Evolutionary conservation across 2,113 vertebrate genomes (phyloP).

Genomic region (Anarrhichthys ocellatus): DNA sequence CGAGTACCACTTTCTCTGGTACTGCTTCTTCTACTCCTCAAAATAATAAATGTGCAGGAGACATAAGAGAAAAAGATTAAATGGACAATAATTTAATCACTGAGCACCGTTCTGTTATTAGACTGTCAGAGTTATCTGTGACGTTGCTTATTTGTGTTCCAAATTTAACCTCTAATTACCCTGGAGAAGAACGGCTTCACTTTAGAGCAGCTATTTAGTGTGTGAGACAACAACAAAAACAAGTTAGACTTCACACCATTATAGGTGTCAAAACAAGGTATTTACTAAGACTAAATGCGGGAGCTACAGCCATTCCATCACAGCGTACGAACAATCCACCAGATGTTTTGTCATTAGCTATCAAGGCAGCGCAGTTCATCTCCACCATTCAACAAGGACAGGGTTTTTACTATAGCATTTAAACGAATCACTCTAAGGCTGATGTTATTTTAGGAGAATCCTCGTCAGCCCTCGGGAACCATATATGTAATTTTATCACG

Average conservation of each 20-base stretch:
- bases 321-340: conserved; percentile 55
- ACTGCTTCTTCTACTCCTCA: background rate
- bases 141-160: conserved; percentile 7
- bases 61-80: background rate
- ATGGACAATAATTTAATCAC: background rate
- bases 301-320: conserved; percentile 54
- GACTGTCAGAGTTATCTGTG: conserved; percentile 3
- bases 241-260: conserved; percentile 37
- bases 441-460: conserved; percentile 57
- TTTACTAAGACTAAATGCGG: conserved; percentile 69
- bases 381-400: conserved; percentile 63
- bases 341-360: conserved; percentile 77
- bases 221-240: conserved; percentile 46
- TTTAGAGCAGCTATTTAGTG: conserved; percentile 40
- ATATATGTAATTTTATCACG: conserved; percentile 56
- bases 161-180: conserved; percentile 54
- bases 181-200: background rate
- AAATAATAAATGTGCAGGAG: background rate
- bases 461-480: conserved; percentile 55
- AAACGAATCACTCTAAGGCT: conserved; percentile 58
- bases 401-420: conserved; percentile 50
- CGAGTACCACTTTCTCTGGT: background rate
- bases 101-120: background rate
- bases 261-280: conserved; percentile 70
- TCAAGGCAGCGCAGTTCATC: conserved; percentile 54